These are phyloP conservation scores for Octodonta nipae DNA, from an alignment of 2,888 invertebrate genomes.

Conservation along the genomic window DNA sequence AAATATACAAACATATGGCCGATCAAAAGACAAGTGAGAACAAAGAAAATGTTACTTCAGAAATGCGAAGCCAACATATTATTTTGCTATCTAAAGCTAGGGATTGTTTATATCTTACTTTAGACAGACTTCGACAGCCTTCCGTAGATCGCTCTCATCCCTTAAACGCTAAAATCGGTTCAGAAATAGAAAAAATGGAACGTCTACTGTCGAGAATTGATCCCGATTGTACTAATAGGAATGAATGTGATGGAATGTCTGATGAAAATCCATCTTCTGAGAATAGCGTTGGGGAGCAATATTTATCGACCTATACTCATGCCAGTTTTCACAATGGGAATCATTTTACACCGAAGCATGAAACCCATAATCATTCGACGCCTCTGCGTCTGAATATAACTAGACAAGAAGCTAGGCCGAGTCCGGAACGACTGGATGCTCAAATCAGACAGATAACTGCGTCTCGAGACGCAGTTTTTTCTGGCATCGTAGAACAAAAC, in stretches of 20 bases:
- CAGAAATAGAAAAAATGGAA: conserved; percentile 48
- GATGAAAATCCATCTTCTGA: conserved; percentile 52
- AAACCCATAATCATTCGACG: conserved; percentile 21
- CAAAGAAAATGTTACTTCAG: conserved; percentile 42
- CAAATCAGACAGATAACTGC: conserved; percentile 52
- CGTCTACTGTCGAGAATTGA: conserved; percentile 44
- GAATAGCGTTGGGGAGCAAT: conserved; percentile 34
- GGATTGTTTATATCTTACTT: conserved; percentile 60
- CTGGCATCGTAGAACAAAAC: conserved; percentile 48
- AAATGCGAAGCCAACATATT: conserved; percentile 48
- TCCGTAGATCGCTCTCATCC: conserved; percentile 53
- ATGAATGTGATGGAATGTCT: conserved; percentile 42
- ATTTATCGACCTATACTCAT: conserved; percentile 18
- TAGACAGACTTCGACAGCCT: conserved; percentile 54
- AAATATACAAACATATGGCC: conserved; percentile 63
- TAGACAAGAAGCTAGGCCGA: conserved; percentile 46
- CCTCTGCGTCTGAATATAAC: conserved; percentile 28
- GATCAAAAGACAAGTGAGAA: conserved; percentile 44
- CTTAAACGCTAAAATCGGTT: conserved; percentile 46
- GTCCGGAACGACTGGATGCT: conserved; percentile 57
- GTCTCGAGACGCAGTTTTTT: conserved; percentile 47
- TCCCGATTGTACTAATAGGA: conserved; percentile 39
- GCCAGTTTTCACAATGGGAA: conserved; percentile 19
- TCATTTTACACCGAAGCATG: conserved; percentile 13
- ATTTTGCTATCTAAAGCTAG: conserved; percentile 54